Base-by-base conservation (phyloP, 2,888 invertebrate genomes). In the Microctonus hyperodae region DNA sequence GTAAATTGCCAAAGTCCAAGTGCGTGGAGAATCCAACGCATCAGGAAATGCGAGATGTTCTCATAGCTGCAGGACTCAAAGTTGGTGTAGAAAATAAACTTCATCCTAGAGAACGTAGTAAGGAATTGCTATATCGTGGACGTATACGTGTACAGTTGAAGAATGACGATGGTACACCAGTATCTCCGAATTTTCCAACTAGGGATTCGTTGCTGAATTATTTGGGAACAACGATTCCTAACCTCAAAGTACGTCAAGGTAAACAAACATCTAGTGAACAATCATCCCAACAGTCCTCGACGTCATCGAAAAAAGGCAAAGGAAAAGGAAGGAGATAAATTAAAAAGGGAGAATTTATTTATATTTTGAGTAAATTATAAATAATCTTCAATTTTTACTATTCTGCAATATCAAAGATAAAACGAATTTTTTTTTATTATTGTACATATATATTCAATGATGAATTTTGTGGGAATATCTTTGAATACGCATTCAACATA, bases 11-110 rank as follows among this genome's bases (percentile, higher is more conserved):
- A 0, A 95, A 95, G 84, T 88, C 90, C 1, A 90, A 90, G 81
- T 96, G 95, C 82, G 93, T 98, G 0, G 97, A 98, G 76, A 97
- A 97, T 84, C 99, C 99, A 13, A 96, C 96, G 0, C 93, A 93
- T 82, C 91, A 93, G 76, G 99, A 99, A 86, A 98, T 99, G 70
- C 89, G 94, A 71, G 98, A 98, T 86, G 96, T 98, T 1, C 86
- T 98, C 59, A 87, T 91, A 20, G 90, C 93, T 10, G 91, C 93
- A 28, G 95, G 96, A 25, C 84, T 98, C 53, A 91, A 90, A 75
- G 91, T 97, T 65, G 94, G 92, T 31, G 92, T 97, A 9, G 98
- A 98, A 85, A 94, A 95, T 77, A 98, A 98, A 85, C 86, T 95
- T 37, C 97, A 98, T 83, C 90, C 95, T 7, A 87, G 96, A 51